Percentiles rank a stretch among this genome's conserved stretches.
phyloP scores from a whole-genome alignment of 1,140 invertebrate species.

The Drosophila gunungcola region DNA sequence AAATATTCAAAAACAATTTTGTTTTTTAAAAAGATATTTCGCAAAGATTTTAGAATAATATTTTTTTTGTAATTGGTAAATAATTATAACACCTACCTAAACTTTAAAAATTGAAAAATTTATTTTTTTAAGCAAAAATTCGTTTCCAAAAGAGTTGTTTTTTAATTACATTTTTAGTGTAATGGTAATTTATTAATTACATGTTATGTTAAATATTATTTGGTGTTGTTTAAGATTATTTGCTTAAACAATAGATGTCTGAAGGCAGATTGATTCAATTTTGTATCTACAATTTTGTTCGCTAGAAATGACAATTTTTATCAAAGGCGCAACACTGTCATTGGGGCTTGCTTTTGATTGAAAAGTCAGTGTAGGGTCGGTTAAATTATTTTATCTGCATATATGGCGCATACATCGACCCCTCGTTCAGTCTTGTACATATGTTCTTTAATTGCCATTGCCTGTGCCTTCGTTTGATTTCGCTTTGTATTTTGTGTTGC shows the following conservation, averaged over 20 bases:
- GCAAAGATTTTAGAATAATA: too few relatives aligned
- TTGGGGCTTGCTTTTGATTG: constrained; percentile 47
- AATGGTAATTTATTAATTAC: too few relatives aligned
- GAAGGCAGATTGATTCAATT: background rate
- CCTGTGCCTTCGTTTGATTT: constrained; percentile 40
- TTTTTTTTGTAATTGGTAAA: too few relatives aligned
- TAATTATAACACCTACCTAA: too few relatives aligned
- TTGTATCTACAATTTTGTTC: background rate
- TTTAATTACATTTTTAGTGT: too few relatives aligned
- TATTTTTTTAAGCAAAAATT: too few relatives aligned
- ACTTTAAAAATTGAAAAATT: too few relatives aligned
- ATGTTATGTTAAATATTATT: too few relatives aligned
- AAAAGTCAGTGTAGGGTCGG: constrained; percentile 65
- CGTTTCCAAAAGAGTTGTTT: too few relatives aligned
- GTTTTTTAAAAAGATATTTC: too few relatives aligned
- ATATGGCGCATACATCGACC: constrained; percentile 12
- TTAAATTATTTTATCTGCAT: constrained; percentile 66
- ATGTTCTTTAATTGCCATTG: constrained; percentile 62
- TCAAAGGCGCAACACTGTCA: constrained; percentile 7
- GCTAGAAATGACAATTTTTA: background rate
- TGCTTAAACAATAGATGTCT: background rate
- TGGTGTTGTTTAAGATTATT: too few relatives aligned
- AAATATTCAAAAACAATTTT: too few relatives aligned
- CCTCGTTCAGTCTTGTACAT: constrained; percentile 13
- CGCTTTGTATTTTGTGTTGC: constrained; percentile 18